Evolutionary conservation across 2,888 invertebrate genomes (phyloP).

Genomic region (Lasioglossum calceatum): DNA sequence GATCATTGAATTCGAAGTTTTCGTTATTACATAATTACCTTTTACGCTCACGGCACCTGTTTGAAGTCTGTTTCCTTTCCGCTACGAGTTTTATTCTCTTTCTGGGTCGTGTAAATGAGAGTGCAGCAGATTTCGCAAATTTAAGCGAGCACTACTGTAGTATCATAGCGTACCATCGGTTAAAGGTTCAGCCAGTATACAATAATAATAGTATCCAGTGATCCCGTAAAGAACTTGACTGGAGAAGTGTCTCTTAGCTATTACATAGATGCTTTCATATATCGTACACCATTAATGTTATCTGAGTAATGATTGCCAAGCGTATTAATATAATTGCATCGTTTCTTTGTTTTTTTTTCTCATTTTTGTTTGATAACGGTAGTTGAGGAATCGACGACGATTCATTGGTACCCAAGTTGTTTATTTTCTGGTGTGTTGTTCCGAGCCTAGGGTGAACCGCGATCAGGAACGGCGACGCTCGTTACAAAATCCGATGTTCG

Average conservation of each 20-base stretch:
- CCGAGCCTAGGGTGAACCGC: neutral
- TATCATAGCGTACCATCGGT: constrained; percentile 21
- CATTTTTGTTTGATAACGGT: constrained; percentile 25
- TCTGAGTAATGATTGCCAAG: constrained; percentile 68
- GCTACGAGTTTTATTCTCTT: too few relatives aligned
- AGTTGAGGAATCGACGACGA: constrained; percentile 42
- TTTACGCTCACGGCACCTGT: neutral
- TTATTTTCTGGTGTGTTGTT: constrained; percentile 40
- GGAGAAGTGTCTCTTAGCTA: constrained; percentile 53
- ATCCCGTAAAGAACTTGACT: constrained; percentile 26
- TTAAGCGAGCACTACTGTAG: constrained; percentile 7
- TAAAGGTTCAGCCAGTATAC: constrained; percentile 20
- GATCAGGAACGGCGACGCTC: neutral
- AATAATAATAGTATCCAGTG: constrained; percentile 1
- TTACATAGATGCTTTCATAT: constrained; percentile 51
- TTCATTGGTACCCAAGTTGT: constrained; percentile 39
- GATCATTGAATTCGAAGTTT: neutral
- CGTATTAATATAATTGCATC: constrained; percentile 56
- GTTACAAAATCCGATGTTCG: constrained; percentile 29
- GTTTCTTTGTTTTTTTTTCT: constrained; percentile 16
- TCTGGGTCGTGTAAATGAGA: too few relatives aligned
- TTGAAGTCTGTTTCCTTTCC: too few relatives aligned
- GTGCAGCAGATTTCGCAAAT: neutral
- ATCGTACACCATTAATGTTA: constrained; percentile 72
- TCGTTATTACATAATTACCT: neutral